Base-by-base conservation (phyloP, 2,797 vertebrate genomes). In the Syngnathus rostellatus region DNA sequence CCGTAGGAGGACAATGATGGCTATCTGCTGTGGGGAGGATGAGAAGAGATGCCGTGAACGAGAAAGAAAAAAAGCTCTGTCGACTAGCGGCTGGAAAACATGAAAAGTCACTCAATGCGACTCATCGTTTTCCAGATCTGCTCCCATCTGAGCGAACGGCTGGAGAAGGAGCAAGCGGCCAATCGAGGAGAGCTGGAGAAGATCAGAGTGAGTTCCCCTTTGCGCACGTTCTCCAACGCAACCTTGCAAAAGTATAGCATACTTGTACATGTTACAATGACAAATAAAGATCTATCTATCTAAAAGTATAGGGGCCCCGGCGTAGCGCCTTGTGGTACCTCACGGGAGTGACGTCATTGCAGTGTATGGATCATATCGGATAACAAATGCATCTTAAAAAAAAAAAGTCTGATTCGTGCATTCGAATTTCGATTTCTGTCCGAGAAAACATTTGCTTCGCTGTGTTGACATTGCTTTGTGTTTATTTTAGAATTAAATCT, bases 161-260 rank as follows among this genome's bases (percentile, higher is more conserved):
- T 99, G 81, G 97, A 99, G 89, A 98, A 97, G 81, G 97, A 98
- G 66, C 97, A 99, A 89, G 89, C 94, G 0, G 91, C 94, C 81
- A 97, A 93, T 83, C 92, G 92, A 84, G 92, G 93, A 63, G 97
- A 99, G 77, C 92, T 99, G 76, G 97, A 99, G 81, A 98, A 97
- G 84, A 98, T 99, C 75, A 87, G 94, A 91, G 97, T 99, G 90
- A 94, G 90, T 85, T 64, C 40, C 5, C 6, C 55, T 38, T 58
- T 54, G 38, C 54, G 3, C n/a, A 21, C 50, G 8, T n/a, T 2
- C 50, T 46, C 16, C 12, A 46, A 17, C 45, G 45, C 16, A 14
- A 46, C 45, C 14, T 46, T 16, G 16, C 12, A 46, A 14, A 46
- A 46, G 45, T 16, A 5, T 17, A 46, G 14, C n/a, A n/a, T n/a